A percentile compares a stretch with the other conserved stretches of the same genome.
Conservation (phyloP, 2,797 vertebrate species). For the Dryobates pubescens region DNA sequence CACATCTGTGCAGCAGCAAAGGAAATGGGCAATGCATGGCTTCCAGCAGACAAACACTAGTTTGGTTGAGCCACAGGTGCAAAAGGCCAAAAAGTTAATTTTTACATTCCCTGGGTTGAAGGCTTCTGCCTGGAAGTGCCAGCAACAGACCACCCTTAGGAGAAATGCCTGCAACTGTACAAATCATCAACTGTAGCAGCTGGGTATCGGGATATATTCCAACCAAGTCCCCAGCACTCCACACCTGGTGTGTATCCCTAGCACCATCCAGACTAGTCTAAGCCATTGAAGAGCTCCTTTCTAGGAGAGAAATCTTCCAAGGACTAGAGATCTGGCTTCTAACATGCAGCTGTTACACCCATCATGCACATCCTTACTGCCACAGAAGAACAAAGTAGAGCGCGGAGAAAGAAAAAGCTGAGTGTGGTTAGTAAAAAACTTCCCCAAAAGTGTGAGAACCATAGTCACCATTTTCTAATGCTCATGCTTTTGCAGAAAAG, state of each 20-base stretch:
- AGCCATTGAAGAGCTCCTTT: neutral
- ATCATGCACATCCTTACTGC: neutral
- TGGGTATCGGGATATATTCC: neutral
- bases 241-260: neutral
- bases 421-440: neutral
- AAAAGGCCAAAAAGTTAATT: neutral
- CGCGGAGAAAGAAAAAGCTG: neutral
- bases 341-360: rapidly evolving
- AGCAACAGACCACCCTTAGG: neutral
- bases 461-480: neutral
- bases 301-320: neutral
- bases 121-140: neutral
- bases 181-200: neutral
- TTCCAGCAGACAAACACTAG: neutral
- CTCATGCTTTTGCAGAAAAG: neutral
- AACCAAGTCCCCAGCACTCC: neutral
- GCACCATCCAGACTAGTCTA: neutral
- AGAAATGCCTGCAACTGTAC: neutral
- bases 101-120: neutral
- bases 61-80: neutral
- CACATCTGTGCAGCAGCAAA: neutral
- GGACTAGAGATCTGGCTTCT: neutral
- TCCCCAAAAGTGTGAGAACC: neutral
- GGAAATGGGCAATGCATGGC: neutral
- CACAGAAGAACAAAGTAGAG: neutral